Conservation (phyloP, 2,113 vertebrate species). For the Naja naja region DNA sequence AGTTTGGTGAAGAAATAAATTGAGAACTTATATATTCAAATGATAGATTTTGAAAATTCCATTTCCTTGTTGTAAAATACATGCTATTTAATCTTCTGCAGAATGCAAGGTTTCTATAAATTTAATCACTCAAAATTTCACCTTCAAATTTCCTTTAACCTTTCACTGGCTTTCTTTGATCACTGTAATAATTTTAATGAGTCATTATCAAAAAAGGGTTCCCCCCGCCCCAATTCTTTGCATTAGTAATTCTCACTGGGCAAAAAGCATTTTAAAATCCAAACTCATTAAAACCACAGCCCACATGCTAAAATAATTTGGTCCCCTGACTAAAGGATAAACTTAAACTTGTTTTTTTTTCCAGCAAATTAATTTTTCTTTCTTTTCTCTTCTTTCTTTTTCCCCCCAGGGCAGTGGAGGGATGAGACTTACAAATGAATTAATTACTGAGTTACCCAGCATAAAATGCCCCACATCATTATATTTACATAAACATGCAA, state of each 20-base stretch:
- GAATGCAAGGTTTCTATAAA: background rate
- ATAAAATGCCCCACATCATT: slow-evolving; percentile 70
- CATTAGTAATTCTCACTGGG: slow-evolving; percentile 56
- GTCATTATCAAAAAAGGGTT: slow-evolving; percentile 1
- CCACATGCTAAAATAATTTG: slow-evolving; percentile 67
- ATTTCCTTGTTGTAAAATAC: background rate
- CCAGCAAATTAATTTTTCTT: slow-evolving; percentile 64
- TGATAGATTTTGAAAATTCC: background rate
- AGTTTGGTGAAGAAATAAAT: background rate
- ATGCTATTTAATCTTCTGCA: background rate
- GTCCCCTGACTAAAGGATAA: slow-evolving; percentile 68
- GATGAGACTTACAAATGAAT: slow-evolving; percentile 67
- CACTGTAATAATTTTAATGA: slow-evolving; percentile 30
- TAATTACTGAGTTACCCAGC: slow-evolving; percentile 68
- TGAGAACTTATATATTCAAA: background rate
- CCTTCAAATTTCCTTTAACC: background rate
- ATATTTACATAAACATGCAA: slow-evolving; percentile 72
- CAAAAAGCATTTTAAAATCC: slow-evolving; percentile 46
- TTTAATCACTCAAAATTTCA: slow-evolving; percentile 16
- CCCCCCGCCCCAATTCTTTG: slow-evolving; percentile 36
- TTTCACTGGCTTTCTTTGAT: background rate
- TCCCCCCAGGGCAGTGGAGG: slow-evolving; percentile 38
- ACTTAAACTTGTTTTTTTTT: slow-evolving; percentile 70
- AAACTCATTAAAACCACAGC: slow-evolving; percentile 27
- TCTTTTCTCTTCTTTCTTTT: slow-evolving; percentile 51